phyloP scores from a whole-genome alignment of 1,140 invertebrate genomes.

The Tribolium castaneum region DNA sequence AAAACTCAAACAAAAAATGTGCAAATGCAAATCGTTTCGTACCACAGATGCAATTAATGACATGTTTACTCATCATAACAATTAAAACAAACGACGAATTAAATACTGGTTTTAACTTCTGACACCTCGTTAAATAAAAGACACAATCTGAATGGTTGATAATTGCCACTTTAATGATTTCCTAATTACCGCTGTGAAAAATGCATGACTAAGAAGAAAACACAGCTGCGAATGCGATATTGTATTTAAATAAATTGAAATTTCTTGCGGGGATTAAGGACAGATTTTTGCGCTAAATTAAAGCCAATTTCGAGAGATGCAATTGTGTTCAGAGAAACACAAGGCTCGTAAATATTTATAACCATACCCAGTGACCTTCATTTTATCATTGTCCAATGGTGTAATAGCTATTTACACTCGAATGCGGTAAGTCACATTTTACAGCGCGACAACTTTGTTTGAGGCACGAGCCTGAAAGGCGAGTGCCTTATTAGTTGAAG shows the following conservation, averaged over 20 bases:
- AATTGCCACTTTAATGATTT: conserved; percentile 7
- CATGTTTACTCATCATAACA: background rate
- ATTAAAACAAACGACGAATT: background rate
- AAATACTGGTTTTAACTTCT: background rate
- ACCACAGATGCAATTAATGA: background rate
- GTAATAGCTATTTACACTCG: too few species aligned
- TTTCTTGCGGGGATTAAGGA: background rate
- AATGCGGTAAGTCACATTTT: too few species aligned
- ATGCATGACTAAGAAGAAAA: conserved; percentile 1
- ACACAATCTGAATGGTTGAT: background rate
- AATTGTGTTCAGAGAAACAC: background rate
- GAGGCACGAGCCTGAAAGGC: too few species aligned
- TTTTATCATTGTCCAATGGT: too few species aligned
- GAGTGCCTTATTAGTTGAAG: too few species aligned
- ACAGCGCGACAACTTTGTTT: too few species aligned
- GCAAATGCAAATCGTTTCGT: too few species aligned
- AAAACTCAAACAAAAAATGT: too few species aligned
- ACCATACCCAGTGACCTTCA: too few species aligned
- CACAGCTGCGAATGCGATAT: background rate
- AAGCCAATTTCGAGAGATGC: background rate
- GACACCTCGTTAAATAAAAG: conserved; percentile 3
- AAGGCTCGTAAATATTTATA: too few species aligned
- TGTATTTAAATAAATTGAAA: conserved; percentile 7
- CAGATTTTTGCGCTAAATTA: background rate
- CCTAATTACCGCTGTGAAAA: background rate